A percentile compares a stretch with the other conserved stretches of the same genome.
These are phyloP conservation scores for Urocyon cinereoargenteus DNA, from an alignment of 2,797 vertebrate species.

Conservation along the genomic window DNA sequence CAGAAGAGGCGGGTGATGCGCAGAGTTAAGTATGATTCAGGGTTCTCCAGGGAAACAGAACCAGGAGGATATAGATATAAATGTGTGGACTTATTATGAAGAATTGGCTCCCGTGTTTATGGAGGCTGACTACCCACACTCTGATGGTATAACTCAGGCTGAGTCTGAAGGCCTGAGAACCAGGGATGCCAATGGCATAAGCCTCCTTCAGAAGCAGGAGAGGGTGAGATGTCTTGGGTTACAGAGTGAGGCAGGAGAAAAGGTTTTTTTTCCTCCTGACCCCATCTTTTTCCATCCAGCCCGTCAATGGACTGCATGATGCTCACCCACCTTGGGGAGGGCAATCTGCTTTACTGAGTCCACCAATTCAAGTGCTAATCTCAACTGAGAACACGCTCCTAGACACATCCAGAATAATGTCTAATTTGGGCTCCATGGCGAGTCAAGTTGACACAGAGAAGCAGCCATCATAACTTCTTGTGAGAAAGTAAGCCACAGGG, in stretches of 20 bases:
- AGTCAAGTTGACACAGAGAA: not conserved
- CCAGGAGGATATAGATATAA: not conserved
- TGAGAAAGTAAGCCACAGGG: fast-evolving
- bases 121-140: not conserved
- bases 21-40: not conserved
- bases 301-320: not conserved
- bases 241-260: not conserved
- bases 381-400: not conserved
- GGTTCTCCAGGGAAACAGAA: not conserved
- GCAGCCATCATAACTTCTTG: not conserved
- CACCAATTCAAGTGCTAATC: not conserved
- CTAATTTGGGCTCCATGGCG: not conserved
- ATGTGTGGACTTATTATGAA: not conserved
- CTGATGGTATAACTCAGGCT: not conserved
- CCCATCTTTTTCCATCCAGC: not conserved
- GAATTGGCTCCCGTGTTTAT: not conserved
- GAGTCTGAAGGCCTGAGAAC: not conserved
- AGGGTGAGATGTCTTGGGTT: not conserved
- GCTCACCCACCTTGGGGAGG: not conserved
- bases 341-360: not conserved
- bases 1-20: fast-evolving
- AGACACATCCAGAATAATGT: not conserved
- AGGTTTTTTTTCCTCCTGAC: not conserved
- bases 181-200: fast-evolving
- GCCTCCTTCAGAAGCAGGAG: not conserved